phyloP scores from a whole-genome alignment of 2,113 vertebrate species.

The Brachionichthys hirsutus region DNA sequence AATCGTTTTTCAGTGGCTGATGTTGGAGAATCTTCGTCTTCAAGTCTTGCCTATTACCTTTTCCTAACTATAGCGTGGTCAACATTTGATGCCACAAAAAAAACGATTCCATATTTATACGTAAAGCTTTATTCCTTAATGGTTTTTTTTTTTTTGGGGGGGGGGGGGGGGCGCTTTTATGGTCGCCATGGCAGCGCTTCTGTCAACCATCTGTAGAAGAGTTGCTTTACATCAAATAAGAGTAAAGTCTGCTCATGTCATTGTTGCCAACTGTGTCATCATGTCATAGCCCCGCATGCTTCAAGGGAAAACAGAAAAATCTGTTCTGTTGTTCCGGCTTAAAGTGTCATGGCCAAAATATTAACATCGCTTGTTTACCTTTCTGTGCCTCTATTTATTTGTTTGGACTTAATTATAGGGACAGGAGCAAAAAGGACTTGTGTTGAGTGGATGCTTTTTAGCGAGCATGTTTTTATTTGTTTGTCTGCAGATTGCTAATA shows the following conservation, averaged over 20 bases:
- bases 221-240: slow-evolving; percentile 65
- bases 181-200: slow-evolving; percentile 69
- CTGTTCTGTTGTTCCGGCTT: slow-evolving; percentile 37
- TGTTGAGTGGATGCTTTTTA: slow-evolving; percentile 42
- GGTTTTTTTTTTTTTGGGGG: too few relatives aligned
- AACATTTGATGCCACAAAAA: too few relatives aligned
- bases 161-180: too few relatives aligned
- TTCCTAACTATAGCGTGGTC: too few relatives aligned
- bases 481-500: slow-evolving; percentile 60
- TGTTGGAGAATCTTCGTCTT: too few relatives aligned
- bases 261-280: slow-evolving; percentile 68
- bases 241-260: slow-evolving; percentile 62
- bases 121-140: too few relatives aligned
- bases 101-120: too few relatives aligned
- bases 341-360: slow-evolving; percentile 33
- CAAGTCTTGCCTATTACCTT: too few relatives aligned
- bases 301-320: slow-evolving; percentile 47
- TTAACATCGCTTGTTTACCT: slow-evolving; percentile 34
- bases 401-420: slow-evolving; percentile 33
- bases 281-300: slow-evolving; percentile 49
- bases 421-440: slow-evolving; percentile 1
- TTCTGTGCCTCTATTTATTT: slow-evolving; percentile 32
- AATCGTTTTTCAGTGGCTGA: too few relatives aligned
- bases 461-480: slow-evolving; percentile 54
- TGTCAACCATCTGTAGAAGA: slow-evolving; percentile 65